phyloP scores from a whole-genome alignment of 2,113 vertebrate genomes.

The Gymnogyps californianus region DNA sequence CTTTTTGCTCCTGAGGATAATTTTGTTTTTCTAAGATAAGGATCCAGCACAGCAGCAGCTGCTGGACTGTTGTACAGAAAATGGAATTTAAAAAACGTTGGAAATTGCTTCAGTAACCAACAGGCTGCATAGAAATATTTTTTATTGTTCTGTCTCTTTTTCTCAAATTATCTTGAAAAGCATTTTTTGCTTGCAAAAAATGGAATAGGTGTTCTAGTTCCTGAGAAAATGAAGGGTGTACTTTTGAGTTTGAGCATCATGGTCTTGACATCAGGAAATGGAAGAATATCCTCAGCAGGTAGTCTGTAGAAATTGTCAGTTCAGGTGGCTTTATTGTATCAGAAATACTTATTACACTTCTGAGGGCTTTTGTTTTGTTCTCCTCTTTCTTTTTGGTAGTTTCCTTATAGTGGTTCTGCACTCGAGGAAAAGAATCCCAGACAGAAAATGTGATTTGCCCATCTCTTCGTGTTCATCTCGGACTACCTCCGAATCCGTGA shows the following conservation, averaged over 20 bases:
- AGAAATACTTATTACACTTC: fast-evolving
- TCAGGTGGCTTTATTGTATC: not conserved
- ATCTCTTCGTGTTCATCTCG: not conserved
- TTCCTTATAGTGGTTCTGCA: not conserved
- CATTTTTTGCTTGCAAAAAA: not conserved
- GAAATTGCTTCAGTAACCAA: not conserved
- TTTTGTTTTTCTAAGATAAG: not conserved
- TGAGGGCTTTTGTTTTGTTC: not conserved
- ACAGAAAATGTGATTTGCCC: not conserved
- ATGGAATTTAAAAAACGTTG: not conserved
- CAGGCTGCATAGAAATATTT: not conserved
- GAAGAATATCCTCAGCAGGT: not conserved
- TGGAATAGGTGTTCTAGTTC: not conserved
- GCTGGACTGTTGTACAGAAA: not conserved
- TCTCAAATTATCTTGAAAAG: not conserved
- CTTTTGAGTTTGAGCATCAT: not conserved
- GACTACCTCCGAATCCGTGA: not conserved
- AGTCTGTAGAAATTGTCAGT: not conserved
- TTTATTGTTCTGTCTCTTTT: not conserved
- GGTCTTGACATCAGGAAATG: not conserved
- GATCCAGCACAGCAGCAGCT: not conserved
- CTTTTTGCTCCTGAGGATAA: not conserved
- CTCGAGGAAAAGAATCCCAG: not conserved
- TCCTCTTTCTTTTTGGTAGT: not conserved
- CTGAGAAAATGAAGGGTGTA: not conserved